Evolutionary conservation across 2,113 vertebrate genomes (phyloP), one percentile per base, ranked within the genome.

Genomic region (Trogon surrucura): DNA sequence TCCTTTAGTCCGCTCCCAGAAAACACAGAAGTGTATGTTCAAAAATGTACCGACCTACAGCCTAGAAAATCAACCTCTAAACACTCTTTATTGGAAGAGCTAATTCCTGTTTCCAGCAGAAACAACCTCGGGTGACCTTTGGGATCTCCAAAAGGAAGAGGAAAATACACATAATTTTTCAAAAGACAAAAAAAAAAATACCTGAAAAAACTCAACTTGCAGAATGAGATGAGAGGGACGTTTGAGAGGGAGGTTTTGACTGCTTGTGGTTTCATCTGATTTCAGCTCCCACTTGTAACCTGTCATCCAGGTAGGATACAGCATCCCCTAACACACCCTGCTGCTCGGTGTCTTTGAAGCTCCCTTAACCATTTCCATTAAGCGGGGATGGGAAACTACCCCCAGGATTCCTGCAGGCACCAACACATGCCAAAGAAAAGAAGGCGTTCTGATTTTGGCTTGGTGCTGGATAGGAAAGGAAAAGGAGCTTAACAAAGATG

Each of bases 381-480:
- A 22, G 4, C 6, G 1, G 22, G 22, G 34, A 25, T 0, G 45
- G 47, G 11, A 72, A 6, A 32, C 30, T 13, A 54, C 30, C 5
- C 45, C 41, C 64, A 44, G 36, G 14, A 12, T 4, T n/a, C 41
- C 67, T 72, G 21, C 29, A 73, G n/a, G 27, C 2, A 5, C 27
- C 10, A 0, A 15, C 36, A 36, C 62, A 32, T 54, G 56, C 11
- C 60, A 62, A 20, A 61, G 56, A 64, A 22, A 64, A 65, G 16
- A 60, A 11, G 0, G 32, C 1, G 6, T 32, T 71, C 47, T 60
- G 51, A 5, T 58, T 70, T 56, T 45, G 80, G 36, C 45, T 89
- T 4, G 12, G 6, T 25, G 62, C 29, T 69, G 58, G 21, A 5
- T 0, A 7, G 61, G 22, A 50, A 41, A 74, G 47, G 45, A 56